Base-by-base conservation (phyloP, 1,140 invertebrate genomes). In the Centruroides sculpturatus region DNA sequence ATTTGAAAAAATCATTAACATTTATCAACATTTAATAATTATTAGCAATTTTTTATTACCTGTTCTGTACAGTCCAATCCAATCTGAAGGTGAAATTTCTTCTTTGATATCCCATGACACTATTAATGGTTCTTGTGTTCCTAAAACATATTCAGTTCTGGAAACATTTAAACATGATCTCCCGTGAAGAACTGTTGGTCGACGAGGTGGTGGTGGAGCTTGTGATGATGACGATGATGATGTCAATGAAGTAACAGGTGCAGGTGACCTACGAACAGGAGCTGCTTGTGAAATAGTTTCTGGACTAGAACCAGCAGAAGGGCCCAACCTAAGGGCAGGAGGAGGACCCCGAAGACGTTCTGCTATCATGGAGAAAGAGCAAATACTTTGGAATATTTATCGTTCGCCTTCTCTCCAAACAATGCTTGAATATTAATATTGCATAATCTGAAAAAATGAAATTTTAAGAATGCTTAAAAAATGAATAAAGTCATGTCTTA, bases 61-160 rank as follows among this genome's bases (percentile, higher is more conserved):
- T 64, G 68, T 66, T 55, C 66, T 66, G 66, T 71, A 76, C 8
- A 76, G 67, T 35, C 73, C 74, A 63, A 76, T 75, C 73, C 74
- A 75, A 63, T 76, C 74, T 23, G 68, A 66, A 34, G 71, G 67
- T 35, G 64, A 68, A 8, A 73, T 67, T 63, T 73, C 72, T 57
- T 74, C 73, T 35, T 68, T 69, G 13, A 76, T 75, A 57, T 75
- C 72, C 74, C 74, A 76, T 11, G 64, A 67, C 4, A 76, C 66
- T 34, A 69, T 67, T 6, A 75, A 56, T 10, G 65, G 51, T 36
- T 67, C 64, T 8, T 47, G 34, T 12, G 35, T 47, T n/a, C 61
- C 61, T 34, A 68, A 48, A 9, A 63, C 50, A 49, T 66, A 66
- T 55, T 67, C 66, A 23, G 59, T 50, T n/a, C 54, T 58, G 11